These are phyloP conservation scores for Pristionchus entomophagus DNA, from an alignment of 2,888 invertebrate genomes.

Conservation along the genomic window DNA sequence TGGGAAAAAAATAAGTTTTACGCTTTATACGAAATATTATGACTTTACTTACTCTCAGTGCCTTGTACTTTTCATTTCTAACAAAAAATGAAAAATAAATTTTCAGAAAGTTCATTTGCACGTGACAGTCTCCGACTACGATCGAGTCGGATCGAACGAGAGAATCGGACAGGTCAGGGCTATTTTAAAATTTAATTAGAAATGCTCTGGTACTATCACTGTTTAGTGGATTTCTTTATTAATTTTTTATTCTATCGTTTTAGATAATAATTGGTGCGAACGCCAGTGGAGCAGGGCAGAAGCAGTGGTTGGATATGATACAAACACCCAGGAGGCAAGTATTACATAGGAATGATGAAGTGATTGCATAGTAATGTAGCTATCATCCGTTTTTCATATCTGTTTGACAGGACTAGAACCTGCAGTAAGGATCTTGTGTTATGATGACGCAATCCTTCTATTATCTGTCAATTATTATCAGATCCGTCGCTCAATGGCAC, in stretches of 20 bases:
- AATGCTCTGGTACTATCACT: too few species aligned
- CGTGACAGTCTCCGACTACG: conserved; percentile 99
- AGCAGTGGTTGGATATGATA: conserved; percentile 99
- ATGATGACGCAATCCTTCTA: too few species aligned
- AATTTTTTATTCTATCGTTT: conserved; percentile 2
- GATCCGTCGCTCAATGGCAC: conserved; percentile 99
- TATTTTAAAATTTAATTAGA: neutral
- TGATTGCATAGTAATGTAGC: neutral
- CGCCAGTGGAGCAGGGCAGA: conserved; percentile 83
- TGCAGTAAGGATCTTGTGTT: too few species aligned
- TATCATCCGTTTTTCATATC: too few species aligned
- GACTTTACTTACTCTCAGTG: too few species aligned
- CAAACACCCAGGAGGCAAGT: conserved; percentile 88
- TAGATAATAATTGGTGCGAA: conserved; percentile 93
- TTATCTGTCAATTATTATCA: too few species aligned
- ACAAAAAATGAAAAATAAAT: too few species aligned
- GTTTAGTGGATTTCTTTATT: too few species aligned
- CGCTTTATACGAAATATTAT: too few species aligned
- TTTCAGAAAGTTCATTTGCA: conserved; percentile 96
- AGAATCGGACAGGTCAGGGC: conserved; percentile 88
- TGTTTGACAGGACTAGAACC: too few species aligned
- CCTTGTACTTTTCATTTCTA: neutral
- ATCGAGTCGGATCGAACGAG: conserved; percentile 99
- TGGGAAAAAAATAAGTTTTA: too few species aligned
- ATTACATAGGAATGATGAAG: too few species aligned